Conservation (phyloP, 2,113 vertebrate genomes). For the Falco punctatus region DNA sequence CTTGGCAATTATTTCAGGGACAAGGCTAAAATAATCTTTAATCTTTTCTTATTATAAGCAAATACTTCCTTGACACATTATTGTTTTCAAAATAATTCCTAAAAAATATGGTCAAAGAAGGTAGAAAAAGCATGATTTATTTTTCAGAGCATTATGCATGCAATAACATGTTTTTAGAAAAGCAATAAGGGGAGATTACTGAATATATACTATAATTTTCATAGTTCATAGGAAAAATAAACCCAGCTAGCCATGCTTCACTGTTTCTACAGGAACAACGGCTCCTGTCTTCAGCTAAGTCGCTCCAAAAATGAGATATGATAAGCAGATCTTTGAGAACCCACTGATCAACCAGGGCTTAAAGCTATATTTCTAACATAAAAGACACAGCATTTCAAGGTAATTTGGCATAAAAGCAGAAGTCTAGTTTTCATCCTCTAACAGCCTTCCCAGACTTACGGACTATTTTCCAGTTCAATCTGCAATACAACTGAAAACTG, state of each 20-base stretch:
- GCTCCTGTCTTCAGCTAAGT: neutral
- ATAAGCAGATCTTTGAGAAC: neutral
- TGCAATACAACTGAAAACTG: neutral
- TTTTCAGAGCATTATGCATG: neutral
- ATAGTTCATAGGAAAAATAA: neutral
- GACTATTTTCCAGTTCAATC: neutral
- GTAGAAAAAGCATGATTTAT: neutral
- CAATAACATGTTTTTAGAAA: neutral
- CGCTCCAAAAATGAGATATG: neutral
- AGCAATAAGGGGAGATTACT: neutral
- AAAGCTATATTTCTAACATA: neutral
- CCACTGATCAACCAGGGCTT: neutral
- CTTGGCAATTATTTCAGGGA: neutral
- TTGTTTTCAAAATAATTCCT: neutral
- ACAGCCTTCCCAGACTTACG: neutral
- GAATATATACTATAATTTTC: neutral
- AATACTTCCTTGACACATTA: conserved; percentile 13
- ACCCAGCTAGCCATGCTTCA: neutral
- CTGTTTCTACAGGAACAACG: neutral
- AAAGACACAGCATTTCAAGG: neutral
- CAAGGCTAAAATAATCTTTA: conserved; percentile 10
- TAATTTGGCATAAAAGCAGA: neutral
- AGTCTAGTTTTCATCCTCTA: neutral
- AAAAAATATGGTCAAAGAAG: neutral
- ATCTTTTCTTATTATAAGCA: neutral